Evolutionary conservation across 2,113 vertebrate genomes (phyloP), one percentile per base, ranked within the genome.

Genomic region (Lampris megalopsis): DNA sequence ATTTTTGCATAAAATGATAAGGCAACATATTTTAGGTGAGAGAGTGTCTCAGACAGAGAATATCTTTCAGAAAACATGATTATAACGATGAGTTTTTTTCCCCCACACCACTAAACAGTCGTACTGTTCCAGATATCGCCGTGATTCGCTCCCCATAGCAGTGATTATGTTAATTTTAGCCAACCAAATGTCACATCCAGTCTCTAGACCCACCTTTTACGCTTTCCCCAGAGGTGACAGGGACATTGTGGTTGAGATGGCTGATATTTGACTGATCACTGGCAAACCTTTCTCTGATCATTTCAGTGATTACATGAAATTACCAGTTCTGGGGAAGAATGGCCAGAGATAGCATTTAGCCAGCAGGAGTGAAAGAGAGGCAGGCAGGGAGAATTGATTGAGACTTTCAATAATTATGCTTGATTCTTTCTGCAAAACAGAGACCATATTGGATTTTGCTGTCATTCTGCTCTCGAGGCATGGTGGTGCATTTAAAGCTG

Each of bases 141-240:
- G 43, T 82, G 89, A 92, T 92, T 93, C 86, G 88, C 89, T 89
- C 82, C 81, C 82, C 88, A 91, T 93, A 92, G 90, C 64, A 85
- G 81, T 89, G 91, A 94, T 93, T 93, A 93, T 93, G 91, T 80
- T 89, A 92, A 93, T 94, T 89, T 86, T 79, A 85, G 81, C 89
- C 84, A 87, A 88, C 89, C 82, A 92, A 94, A 94, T 93, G 92
- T 94, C 93, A 94, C 77, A 86, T 90, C 90, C 89, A 83, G 83
- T 86, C 89, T 77, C 67, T 72, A 81, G 82, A 70, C 86, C 86
- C 88, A 86, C 89, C 91, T 86, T 63, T 64, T 59, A 66, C 36
- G 0, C 77, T 70, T 72, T 82, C 83, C 81, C 77, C n/a, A 73
- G 68, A 89, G 87, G 82, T 75, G 72, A 80, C 40, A 72, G 72